Evolutionary conservation across 2,888 invertebrate genomes (phyloP).

Genomic region (Eurytoma californica): DNA sequence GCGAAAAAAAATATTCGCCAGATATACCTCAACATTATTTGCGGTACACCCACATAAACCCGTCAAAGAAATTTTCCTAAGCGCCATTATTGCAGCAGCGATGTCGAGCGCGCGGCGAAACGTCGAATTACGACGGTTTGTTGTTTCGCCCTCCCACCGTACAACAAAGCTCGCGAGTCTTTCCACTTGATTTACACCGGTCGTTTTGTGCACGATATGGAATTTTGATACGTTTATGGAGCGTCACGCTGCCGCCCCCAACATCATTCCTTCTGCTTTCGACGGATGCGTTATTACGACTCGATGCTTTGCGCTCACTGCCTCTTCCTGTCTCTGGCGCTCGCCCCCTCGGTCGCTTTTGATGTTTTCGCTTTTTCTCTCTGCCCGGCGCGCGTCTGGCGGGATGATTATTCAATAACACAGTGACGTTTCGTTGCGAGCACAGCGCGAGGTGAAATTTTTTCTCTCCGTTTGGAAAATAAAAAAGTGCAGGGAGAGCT

Average conservation of each 20-base stretch:
- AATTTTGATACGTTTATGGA: conserved; percentile 51
- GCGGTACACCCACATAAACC: background rate
- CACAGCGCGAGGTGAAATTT: conserved; percentile 5
- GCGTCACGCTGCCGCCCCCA: conserved; percentile 8
- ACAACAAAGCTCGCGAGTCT: conserved; percentile 15
- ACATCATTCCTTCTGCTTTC: conserved; percentile 42
- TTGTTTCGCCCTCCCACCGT: conserved; percentile 6
- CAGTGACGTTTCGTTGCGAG: conserved; percentile 15
- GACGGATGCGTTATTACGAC: conserved; percentile 43
- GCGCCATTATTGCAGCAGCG: conserved; percentile 35
- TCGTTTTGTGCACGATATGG: conserved; percentile 52
- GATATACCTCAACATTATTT: background rate
- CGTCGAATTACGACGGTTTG: conserved; percentile 54
- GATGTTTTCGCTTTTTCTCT: background rate
- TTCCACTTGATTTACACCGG: conserved; percentile 49
- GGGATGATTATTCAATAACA: conserved; percentile 41
- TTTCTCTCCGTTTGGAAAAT: conserved; percentile 19
- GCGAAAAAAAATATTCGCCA: no score
- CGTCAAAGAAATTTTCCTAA: conserved; percentile 24
- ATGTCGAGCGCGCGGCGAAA: conserved; percentile 46
- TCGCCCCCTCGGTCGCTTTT: no score
- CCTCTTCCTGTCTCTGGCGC: background rate
- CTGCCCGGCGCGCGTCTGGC: background rate
- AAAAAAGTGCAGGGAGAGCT: background rate
- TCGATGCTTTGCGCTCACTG: background rate